Evolutionary conservation across 2,888 invertebrate genomes (phyloP).

Genomic region (Brassicogethes aeneus): DNA sequence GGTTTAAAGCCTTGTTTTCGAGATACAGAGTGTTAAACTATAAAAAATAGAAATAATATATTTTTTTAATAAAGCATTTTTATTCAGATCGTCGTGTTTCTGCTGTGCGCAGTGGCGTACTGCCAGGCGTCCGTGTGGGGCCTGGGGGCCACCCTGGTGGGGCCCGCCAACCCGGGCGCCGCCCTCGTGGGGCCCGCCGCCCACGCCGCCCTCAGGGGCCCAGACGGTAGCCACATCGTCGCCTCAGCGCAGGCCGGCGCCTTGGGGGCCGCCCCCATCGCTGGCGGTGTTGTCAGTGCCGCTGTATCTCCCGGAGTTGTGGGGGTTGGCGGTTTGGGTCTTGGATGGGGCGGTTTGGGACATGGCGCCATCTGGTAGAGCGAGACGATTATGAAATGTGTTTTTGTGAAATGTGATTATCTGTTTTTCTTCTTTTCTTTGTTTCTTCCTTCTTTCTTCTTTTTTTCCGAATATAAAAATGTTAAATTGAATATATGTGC

Average conservation of each 20-base stretch:
- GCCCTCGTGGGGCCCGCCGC: conserved; percentile 29
- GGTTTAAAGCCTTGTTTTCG: background rate
- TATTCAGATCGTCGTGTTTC: conserved; percentile 20
- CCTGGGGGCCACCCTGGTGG: conserved; percentile 26
- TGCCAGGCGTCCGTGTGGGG: conserved; percentile 28
- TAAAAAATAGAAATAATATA: too few relatives aligned
- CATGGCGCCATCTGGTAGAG: conserved; percentile 9
- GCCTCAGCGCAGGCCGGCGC: conserved; percentile 39
- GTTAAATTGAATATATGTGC: too few relatives aligned
- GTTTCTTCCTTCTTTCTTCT: too few relatives aligned
- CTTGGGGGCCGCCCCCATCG: conserved; percentile 33
- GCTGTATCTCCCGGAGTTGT: conserved; percentile 30
- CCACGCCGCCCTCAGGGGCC: conserved; percentile 27
- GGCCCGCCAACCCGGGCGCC: conserved; percentile 31
- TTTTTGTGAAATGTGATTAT: too few relatives aligned
- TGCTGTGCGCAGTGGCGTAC: conserved; percentile 23
- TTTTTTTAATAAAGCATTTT: too few relatives aligned
- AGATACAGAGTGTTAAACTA: background rate
- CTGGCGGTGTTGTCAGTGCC: conserved; percentile 31
- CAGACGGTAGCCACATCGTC: conserved; percentile 41
- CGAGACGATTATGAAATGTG: too few relatives aligned
- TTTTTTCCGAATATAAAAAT: background rate
- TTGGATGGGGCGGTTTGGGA: conserved; percentile 10
- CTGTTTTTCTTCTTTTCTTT: background rate
- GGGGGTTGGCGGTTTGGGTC: conserved; percentile 18